Evolutionary conservation across 2,888 invertebrate genomes (phyloP).

Genomic region (Amaurobius ferox): DNA sequence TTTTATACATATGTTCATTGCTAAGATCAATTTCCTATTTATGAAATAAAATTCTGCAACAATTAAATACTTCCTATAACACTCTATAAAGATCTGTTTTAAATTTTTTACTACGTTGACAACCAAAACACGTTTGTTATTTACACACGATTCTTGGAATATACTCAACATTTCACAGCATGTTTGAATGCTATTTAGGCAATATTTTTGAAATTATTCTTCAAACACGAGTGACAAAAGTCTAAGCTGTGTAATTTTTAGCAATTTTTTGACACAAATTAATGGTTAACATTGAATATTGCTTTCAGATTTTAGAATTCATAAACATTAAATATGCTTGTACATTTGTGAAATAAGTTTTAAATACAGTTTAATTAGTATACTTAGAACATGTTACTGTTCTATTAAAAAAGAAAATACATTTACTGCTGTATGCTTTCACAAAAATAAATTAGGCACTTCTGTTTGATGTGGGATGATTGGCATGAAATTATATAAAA

Average conservation of each 20-base stretch:
- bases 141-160: background rate
- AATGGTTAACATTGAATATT: too few species aligned
- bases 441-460: conserved; percentile 28
- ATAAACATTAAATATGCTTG: too few species aligned
- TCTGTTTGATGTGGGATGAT: conserved; percentile 21
- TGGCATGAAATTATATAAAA: too few species aligned
- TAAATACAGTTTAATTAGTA: too few species aligned
- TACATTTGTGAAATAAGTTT: too few species aligned
- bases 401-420: background rate
- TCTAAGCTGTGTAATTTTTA: too few species aligned
- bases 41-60: background rate
- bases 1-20: conserved; percentile 6
- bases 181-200: background rate
- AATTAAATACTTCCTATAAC: background rate
- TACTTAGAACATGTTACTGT: too few species aligned
- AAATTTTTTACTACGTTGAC: background rate
- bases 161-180: background rate
- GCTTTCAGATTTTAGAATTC: too few species aligned
- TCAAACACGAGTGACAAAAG: too few species aligned
- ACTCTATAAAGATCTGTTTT: conserved; percentile 5
- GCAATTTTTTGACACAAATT: too few species aligned
- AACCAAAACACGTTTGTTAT: background rate
- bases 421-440: background rate
- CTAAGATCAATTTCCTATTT: background rate
- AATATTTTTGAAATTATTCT: too few species aligned